phyloP scores from a whole-genome alignment of 2,113 vertebrate genomes.

The Oryzias woworae region DNA sequence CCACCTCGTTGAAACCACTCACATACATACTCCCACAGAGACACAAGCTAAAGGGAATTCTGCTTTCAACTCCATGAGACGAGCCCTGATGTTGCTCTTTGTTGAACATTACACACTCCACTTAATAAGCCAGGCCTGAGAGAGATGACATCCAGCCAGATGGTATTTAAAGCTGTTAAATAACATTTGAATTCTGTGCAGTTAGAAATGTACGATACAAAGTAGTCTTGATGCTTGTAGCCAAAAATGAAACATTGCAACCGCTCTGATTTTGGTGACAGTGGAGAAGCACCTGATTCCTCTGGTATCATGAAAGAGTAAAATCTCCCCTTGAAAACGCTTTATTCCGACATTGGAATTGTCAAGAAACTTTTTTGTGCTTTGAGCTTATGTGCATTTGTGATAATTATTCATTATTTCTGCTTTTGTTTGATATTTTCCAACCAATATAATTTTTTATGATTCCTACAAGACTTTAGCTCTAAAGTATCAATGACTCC shows the following conservation, averaged over 20 bases:
- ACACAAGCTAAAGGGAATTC: slow-evolving; percentile 36
- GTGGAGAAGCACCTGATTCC: slow-evolving; percentile 24
- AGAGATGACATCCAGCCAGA: slow-evolving; percentile 25
- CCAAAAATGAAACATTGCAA: neutral
- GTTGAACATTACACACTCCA: slow-evolving; percentile 12
- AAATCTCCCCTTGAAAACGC: neutral
- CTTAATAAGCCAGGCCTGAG: slow-evolving; percentile 37
- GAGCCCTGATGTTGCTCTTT: neutral
- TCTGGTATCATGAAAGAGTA: slow-evolving; percentile 53
- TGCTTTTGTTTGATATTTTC: neutral
- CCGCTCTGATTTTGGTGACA: neutral
- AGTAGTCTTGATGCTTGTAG: slow-evolving; percentile 5
- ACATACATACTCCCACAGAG: neutral
- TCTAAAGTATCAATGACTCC: slow-evolving; percentile 37
- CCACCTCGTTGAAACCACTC: slow-evolving; percentile 31
- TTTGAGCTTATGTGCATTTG: neutral
- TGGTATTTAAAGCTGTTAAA: slow-evolving; percentile 33
- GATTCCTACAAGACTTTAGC: slow-evolving; percentile 18
- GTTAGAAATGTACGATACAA: slow-evolving; percentile 5
- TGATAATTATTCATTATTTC: slow-evolving; percentile 1
- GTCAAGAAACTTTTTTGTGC: slow-evolving; percentile 44
- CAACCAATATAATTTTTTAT: neutral
- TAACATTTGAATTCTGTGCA: slow-evolving; percentile 14
- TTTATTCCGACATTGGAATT: slow-evolving; percentile 17
- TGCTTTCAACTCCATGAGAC: slow-evolving; percentile 27